Evolutionary conservation across 2,797 vertebrate genomes (phyloP).

Genomic region (Harpagifer antarcticus): DNA sequence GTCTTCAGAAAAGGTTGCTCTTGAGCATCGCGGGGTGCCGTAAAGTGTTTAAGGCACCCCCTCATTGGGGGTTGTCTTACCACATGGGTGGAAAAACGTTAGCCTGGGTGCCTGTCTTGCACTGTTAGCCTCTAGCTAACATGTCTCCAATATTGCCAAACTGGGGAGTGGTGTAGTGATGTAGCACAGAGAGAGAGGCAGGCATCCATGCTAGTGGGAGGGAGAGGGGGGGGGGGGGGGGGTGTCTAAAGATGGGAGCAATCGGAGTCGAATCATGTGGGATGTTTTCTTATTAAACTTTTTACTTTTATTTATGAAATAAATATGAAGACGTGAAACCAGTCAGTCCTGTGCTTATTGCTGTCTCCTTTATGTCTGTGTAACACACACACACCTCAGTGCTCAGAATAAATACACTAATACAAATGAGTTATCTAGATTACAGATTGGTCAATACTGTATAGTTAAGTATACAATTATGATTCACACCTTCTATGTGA

Average conservation of each 20-base stretch:
- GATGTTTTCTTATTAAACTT: conserved; percentile 82
- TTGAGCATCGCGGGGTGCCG: conserved; percentile 68
- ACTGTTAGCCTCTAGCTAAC: conserved; percentile 64
- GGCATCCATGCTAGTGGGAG: conserved; percentile 65
- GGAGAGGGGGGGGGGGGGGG: conserved; percentile 7
- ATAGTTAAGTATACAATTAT: background rate
- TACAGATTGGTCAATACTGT: background rate
- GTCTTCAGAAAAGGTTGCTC: conserved; percentile 77
- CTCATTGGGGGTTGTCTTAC: conserved; percentile 63
- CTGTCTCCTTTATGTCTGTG: conserved; percentile 32
- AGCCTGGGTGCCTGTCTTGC: conserved; percentile 73
- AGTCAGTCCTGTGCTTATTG: conserved; percentile 43
- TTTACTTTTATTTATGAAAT: conserved; percentile 86
- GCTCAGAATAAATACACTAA: conserved; percentile 1
- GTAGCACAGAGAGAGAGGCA: conserved; percentile 65
- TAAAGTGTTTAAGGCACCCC: conserved; percentile 61
- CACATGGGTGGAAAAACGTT: conserved; percentile 42
- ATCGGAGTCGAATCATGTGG: conserved; percentile 71
- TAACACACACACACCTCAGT: background rate
- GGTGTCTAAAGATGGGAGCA: conserved; percentile 35
- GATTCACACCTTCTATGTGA: background rate
- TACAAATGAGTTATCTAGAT: background rate
- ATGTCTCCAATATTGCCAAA: conserved; percentile 79
- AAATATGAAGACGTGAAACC: conserved; percentile 80
- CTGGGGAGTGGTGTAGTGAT: conserved; percentile 67